Percentiles rank a stretch among this genome's conserved stretches.
These are phyloP conservation scores for Bombus superbus DNA, from an alignment of 1,140 invertebrate species.

Conservation along the genomic window DNA sequence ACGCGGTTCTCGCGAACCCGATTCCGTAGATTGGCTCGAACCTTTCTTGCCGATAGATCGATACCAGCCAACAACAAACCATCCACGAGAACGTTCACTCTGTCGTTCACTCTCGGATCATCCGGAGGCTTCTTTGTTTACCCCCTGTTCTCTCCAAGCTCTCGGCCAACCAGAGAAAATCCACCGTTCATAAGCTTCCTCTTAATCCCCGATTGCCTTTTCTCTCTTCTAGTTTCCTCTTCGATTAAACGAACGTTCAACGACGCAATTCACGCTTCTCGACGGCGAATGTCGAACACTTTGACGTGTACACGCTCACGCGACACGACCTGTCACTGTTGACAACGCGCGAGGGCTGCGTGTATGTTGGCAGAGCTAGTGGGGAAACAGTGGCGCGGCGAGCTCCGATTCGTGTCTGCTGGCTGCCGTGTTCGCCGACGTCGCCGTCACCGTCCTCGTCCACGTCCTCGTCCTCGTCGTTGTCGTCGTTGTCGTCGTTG, in stretches of 20 bases:
- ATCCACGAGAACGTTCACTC: conserved; percentile 12
- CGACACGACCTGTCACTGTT: conserved; percentile 34
- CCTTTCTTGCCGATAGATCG: background rate
- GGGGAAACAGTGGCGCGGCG: conserved; percentile 43
- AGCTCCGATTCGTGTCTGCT: conserved; percentile 52
- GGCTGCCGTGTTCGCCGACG: conserved; percentile 48
- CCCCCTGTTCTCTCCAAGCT: background rate
- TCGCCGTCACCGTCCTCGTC: conserved; percentile 51
- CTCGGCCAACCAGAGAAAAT: background rate
- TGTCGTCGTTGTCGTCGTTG: conserved; percentile 60
- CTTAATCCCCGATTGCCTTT: background rate
- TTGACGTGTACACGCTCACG: conserved; percentile 20
- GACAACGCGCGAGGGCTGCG: conserved; percentile 25
- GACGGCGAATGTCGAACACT: background rate
- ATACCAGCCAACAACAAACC: conserved; percentile 12
- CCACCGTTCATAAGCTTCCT: too few species aligned
- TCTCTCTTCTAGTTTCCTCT: background rate
- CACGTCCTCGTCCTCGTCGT: conserved; percentile 61
- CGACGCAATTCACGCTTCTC: background rate
- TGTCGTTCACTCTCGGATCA: background rate
- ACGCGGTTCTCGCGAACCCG: conserved; percentile 1
- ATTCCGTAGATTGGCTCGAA: background rate
- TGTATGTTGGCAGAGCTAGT: background rate
- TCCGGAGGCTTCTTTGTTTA: conserved; percentile 3
- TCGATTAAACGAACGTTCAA: background rate